Percentiles rank a stretch among this genome's conserved stretches.
Evolutionary conservation across 2,113 vertebrate species (phyloP).

Genomic region (Eidolon helvum): DNA sequence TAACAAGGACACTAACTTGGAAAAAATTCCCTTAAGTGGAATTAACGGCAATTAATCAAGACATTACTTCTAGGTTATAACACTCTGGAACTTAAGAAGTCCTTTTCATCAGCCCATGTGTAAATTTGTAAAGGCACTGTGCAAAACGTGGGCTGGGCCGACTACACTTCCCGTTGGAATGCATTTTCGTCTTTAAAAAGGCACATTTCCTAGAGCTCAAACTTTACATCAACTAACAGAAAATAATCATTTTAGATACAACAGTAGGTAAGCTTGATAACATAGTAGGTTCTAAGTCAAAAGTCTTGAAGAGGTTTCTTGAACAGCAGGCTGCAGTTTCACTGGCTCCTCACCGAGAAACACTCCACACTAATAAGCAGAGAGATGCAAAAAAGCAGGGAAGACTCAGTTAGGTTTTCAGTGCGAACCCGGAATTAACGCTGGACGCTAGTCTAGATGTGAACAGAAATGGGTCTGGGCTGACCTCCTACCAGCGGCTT

Average conservation of each 20-base stretch:
- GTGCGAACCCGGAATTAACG: not conserved
- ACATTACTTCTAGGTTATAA: not conserved
- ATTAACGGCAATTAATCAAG: not conserved
- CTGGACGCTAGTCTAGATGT: fast-evolving
- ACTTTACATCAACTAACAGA: slow-evolving; percentile 69
- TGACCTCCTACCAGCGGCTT: not conserved
- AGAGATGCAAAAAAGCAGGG: not conserved
- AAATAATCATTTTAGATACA: slow-evolving; percentile 72
- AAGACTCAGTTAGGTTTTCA: not conserved
- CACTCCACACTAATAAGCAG: slow-evolving; percentile 67
- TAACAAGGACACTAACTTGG: not conserved
- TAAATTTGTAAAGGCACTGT: slow-evolving; percentile 35
- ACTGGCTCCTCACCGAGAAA: slow-evolving; percentile 57
- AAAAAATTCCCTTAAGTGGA: not conserved
- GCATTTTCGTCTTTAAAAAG: slow-evolving; percentile 55
- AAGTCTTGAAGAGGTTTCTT: slow-evolving; percentile 60
- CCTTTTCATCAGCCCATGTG: not conserved
- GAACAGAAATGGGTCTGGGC: not conserved
- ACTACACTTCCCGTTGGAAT: slow-evolving; percentile 66
- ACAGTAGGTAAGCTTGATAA: slow-evolving; percentile 69
- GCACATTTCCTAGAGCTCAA: slow-evolving; percentile 72
- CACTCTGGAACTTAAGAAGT: not conserved
- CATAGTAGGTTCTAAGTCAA: slow-evolving; percentile 75
- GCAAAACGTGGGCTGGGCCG: not conserved
- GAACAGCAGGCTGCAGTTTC: not conserved